Conservation (phyloP, 2,113 vertebrate genomes). For the Menidia beryllina region DNA sequence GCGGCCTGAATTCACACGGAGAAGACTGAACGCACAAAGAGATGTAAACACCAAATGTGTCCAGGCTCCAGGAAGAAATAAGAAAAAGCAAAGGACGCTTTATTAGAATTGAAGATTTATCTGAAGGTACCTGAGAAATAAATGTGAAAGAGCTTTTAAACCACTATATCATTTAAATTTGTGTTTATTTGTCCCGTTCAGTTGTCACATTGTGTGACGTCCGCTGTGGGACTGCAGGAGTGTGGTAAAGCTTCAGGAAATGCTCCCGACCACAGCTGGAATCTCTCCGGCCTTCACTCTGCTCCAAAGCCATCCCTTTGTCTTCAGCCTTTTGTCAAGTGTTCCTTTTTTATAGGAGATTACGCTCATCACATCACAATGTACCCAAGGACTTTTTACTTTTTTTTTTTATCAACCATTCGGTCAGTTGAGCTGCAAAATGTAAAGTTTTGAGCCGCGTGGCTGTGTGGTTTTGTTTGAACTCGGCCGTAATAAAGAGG, state of each 20-base stretch:
- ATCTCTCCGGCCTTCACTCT: neutral
- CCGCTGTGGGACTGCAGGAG: neutral
- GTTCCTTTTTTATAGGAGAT: neutral
- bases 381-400: no score
- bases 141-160: neutral
- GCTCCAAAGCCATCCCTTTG: neutral
- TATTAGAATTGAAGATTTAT: neutral
- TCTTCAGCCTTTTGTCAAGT: neutral
- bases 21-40: conserved; percentile 11
- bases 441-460: conserved; percentile 7
- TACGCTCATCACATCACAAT: neutral
- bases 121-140: conserved; percentile 6
- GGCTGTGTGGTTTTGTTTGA: neutral
- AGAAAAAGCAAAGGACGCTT: neutral
- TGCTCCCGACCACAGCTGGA: neutral
- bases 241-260: neutral
- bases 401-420: neutral
- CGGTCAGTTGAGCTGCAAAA: conserved; percentile 9
- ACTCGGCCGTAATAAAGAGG: conserved; percentile 9
- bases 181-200: neutral
- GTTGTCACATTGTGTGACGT: neutral
- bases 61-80: neutral
- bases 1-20: conserved; percentile 15
- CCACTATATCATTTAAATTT: conserved; percentile 5
- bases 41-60: neutral